A percentile compares a stretch with the other conserved stretches of the same genome.
Conservation (phyloP, 2,888 invertebrate species). For the Branchipolynoe longqiensis region DNA sequence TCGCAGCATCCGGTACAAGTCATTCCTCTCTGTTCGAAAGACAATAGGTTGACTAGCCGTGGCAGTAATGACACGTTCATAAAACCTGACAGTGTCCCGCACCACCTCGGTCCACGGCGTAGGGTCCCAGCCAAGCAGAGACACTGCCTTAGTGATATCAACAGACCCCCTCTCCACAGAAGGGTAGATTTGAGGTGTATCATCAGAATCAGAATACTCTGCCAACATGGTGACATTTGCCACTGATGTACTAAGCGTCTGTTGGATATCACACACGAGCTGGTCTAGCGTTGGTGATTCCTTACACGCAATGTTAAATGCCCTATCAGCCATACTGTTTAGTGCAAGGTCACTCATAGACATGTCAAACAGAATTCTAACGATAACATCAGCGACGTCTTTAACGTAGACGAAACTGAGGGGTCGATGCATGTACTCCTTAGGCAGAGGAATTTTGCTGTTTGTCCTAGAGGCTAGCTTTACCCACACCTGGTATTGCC, state of each 20-base stretch:
- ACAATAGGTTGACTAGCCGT: neutral
- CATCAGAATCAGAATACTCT: neutral
- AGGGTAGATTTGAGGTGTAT: slow-evolving; percentile 79
- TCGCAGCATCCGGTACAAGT: neutral
- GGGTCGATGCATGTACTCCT: slow-evolving; percentile 70
- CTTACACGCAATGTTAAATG: slow-evolving; percentile 81
- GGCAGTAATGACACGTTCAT: slow-evolving; percentile 62
- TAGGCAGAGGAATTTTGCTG: slow-evolving; percentile 75
- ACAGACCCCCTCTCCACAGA: slow-evolving; percentile 81
- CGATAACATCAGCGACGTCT: slow-evolving; percentile 80
- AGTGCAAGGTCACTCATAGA: too few species aligned
- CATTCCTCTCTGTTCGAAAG: neutral
- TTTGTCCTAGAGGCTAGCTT: slow-evolving; percentile 74
- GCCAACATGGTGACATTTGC: too few species aligned
- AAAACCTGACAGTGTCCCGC: slow-evolving; percentile 82
- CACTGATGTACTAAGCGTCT: neutral
- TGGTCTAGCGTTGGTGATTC: slow-evolving; percentile 77
- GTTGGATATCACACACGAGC: slow-evolving; percentile 69
- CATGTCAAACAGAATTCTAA: slow-evolving; percentile 1
- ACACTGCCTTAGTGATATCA: slow-evolving; percentile 78
- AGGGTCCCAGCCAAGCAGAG: slow-evolving; percentile 77
- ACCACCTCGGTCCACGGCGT: slow-evolving; percentile 70
- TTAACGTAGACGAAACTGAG: slow-evolving; percentile 81
- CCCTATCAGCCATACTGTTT: slow-evolving; percentile 71
- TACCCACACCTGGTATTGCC: slow-evolving; percentile 82